Evolutionary conservation across 2,113 vertebrate genomes (phyloP), one percentile per base, ranked within the genome.

Genomic region (Prionailurus viverrinus): DNA sequence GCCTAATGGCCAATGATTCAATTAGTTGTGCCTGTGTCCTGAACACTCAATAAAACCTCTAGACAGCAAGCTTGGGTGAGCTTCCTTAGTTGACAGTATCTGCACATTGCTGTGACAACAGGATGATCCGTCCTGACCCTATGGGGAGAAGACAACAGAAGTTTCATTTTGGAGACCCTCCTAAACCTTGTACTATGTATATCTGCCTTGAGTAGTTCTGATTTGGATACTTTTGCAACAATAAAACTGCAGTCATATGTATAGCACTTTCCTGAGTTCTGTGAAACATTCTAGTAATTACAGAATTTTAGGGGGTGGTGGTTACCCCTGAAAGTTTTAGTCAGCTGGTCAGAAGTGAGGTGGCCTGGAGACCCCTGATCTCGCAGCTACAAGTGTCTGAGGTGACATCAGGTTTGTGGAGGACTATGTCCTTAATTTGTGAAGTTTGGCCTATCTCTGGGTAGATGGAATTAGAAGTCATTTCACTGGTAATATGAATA

Each of bases 71-170:
- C 48, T 61, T 51, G 29, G 33, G 25, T 71, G 33, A 63, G 33
- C 1, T 0, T 53, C 41, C 39, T 51, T 51, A 33, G 61, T 68
- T 12, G 0, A 36, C 27, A 6, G n/a, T 9, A 31, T 66, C 61
- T 3, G 3, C 7, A 65, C 27, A 7, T 13, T 23, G 0, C 21
- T 86, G 36, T 73, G n/a, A 9, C 13, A 41, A 36, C 0, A 27
- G 19, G n/a, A 78, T 3, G 6, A 66, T 0, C 2, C 48, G 10
- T n/a, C 27, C 73, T 55, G 15, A 78, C 58, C 29, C 36, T n/a
- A 79, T 3, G 29, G 29, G 13, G 19, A 85, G 61, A 79, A 31
- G 11, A 39, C 18, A 68, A 39, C 31, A 16, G 27, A 66, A 86
- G 29, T 31, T 45, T 85, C 13, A 1, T 93, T 58, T 68, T 1